Conservation (phyloP, 2,888 invertebrate genomes). For the Odiellus spinosus region DNA sequence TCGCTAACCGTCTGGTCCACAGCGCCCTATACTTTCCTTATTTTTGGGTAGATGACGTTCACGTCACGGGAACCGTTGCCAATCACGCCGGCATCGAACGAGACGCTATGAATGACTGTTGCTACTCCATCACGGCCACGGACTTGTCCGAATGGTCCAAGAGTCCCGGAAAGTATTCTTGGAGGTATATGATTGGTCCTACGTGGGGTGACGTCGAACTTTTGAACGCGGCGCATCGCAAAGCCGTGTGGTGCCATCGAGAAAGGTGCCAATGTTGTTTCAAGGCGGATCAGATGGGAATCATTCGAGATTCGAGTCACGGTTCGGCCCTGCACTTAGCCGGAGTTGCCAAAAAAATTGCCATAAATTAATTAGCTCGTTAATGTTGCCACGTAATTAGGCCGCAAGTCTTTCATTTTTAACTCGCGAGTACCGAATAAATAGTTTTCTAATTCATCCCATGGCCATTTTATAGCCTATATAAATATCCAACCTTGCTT, state of each 20-base stretch:
- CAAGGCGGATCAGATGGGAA: not conserved
- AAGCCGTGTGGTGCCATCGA: slow-evolving; percentile 5
- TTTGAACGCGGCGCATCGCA: slow-evolving; percentile 5
- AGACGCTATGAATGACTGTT: slow-evolving; percentile 7
- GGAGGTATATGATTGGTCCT: slow-evolving; percentile 13
- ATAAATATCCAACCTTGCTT: too few relatives aligned
- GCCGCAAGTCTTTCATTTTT: too few relatives aligned
- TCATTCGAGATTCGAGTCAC: not conserved
- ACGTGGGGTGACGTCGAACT: slow-evolving; percentile 13
- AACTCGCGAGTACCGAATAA: too few relatives aligned
- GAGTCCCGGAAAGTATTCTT: not conserved
- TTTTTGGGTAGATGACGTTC: slow-evolving; percentile 87
- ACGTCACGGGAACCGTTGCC: slow-evolving; percentile 50
- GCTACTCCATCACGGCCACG: slow-evolving; percentile 10
- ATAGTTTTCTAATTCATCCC: too few relatives aligned
- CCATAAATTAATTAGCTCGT: too few relatives aligned
- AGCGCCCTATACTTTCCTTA: slow-evolving; percentile 46
- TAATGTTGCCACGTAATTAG: too few relatives aligned
- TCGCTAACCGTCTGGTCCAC: slow-evolving; percentile 41
- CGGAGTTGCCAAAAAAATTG: too few relatives aligned
- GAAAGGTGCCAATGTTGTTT: slow-evolving; percentile 11
- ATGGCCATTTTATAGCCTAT: too few relatives aligned
- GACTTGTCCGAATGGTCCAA: slow-evolving; percentile 9
- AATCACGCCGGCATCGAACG: slow-evolving; percentile 3
- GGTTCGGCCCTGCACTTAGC: too few relatives aligned